Evolutionary conservation across 2,888 invertebrate species (phyloP).

Genomic region (Andrena marginata): DNA sequence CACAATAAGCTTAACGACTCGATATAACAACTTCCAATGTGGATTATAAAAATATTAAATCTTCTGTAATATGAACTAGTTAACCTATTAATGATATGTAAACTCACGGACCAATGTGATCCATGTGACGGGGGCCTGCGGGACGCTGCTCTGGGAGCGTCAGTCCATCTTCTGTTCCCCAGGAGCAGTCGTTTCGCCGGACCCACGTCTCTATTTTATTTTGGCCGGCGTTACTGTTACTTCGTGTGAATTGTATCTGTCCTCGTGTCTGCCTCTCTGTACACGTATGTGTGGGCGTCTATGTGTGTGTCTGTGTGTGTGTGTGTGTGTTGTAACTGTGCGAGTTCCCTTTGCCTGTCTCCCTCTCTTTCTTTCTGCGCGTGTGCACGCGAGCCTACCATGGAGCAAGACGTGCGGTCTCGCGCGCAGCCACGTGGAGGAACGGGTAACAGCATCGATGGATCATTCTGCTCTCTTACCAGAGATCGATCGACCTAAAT

Average conservation of each 20-base stretch:
- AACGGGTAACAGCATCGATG: constrained; percentile 61
- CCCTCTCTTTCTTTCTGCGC: background rate
- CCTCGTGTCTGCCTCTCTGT: constrained; percentile 8
- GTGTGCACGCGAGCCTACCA: constrained; percentile 16
- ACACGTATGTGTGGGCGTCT: background rate
- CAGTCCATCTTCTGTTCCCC: background rate
- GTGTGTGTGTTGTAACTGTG: constrained; percentile 21
- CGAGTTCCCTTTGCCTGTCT: background rate
- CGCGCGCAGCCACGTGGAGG: constrained; percentile 60
- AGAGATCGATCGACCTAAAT: constrained; percentile 59
- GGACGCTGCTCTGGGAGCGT: constrained; percentile 1
- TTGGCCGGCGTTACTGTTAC: constrained; percentile 81
- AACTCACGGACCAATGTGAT: constrained; percentile 87
- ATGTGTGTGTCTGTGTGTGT: constrained; percentile 20
- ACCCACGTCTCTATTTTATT: constrained; percentile 71
- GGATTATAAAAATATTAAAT: constrained; percentile 87
- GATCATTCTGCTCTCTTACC: constrained; percentile 54
- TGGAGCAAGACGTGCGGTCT: constrained; percentile 58
- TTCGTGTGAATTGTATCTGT: constrained; percentile 43
- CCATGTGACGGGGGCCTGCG: constrained; percentile 82
- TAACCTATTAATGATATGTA: constrained; percentile 79
- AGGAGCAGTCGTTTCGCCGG: constrained; percentile 26
- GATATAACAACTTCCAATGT: constrained; percentile 87
- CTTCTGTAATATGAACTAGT: constrained; percentile 75
- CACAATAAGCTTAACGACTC: constrained; percentile 79